Evolutionary conservation across 2,113 vertebrate genomes (phyloP).

Genomic region (Garra rufa): DNA sequence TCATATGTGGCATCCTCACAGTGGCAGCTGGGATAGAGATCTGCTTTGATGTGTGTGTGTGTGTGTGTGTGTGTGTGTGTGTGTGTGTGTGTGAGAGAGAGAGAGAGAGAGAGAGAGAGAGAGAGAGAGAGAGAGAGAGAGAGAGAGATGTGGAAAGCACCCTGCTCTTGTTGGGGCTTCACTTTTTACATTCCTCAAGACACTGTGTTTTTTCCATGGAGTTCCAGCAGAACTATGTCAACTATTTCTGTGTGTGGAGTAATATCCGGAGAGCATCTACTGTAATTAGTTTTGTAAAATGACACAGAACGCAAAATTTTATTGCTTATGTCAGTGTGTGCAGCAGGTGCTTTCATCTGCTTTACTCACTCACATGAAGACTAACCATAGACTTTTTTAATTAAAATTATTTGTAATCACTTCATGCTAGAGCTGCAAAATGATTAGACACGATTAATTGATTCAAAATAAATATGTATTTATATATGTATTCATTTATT

Average conservation of each 20-base stretch:
- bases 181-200: slow-evolving; percentile 69
- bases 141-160: slow-evolving; percentile 81
- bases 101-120: too few relatives aligned
- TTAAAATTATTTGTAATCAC: too few relatives aligned
- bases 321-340: neutral
- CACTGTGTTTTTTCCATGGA: slow-evolving; percentile 69
- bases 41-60: slow-evolving; percentile 75
- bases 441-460: too few relatives aligned
- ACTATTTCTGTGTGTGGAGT: slow-evolving; percentile 61
- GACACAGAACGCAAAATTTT: too few relatives aligned
- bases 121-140: too few relatives aligned
- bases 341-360: neutral
- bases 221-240: slow-evolving; percentile 69
- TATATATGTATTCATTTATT: too few relatives aligned
- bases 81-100: too few relatives aligned
- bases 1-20: slow-evolving; percentile 63
- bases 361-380: neutral
- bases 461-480: too few relatives aligned
- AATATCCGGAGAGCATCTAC: neutral
- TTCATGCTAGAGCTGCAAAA: too few relatives aligned
- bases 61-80: slow-evolving; percentile 66
- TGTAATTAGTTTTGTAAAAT: neutral
- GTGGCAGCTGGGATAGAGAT: slow-evolving; percentile 79
- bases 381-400: neutral
- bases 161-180: slow-evolving; percentile 65